Conservation (phyloP, 2,888 invertebrate genomes). For the Lasioglossum lativentre region DNA sequence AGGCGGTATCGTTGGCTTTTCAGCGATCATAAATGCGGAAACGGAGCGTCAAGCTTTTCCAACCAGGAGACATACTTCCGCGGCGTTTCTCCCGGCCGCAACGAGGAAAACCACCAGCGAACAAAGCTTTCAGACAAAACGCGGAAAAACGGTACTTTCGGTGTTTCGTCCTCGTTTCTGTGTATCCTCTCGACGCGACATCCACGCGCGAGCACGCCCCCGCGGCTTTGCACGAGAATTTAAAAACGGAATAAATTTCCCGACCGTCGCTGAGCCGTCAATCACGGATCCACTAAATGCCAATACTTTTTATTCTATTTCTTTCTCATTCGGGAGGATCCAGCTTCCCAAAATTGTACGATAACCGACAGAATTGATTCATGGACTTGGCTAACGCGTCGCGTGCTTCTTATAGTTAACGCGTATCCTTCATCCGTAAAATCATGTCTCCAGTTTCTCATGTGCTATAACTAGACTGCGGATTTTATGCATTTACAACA, state of each 20-base stretch:
- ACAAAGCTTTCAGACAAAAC: constrained; percentile 59
- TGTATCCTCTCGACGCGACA: constrained; percentile 8
- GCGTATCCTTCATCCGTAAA: too few species aligned
- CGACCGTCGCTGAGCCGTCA: neutral
- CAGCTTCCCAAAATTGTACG: neutral
- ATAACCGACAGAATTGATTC: neutral
- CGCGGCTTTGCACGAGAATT: constrained; percentile 20
- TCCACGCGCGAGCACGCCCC: neutral
- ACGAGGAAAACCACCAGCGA: constrained; percentile 40
- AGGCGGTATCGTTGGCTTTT: constrained; percentile 34
- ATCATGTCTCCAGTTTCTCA: too few species aligned
- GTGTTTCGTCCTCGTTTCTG: constrained; percentile 42
- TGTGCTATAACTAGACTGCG: too few species aligned
- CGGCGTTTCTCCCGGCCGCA: neutral
- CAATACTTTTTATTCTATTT: constrained; percentile 3
- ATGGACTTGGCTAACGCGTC: neutral
- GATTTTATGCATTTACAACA: too few species aligned
- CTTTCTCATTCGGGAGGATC: neutral
- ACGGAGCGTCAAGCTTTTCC: constrained; percentile 35
- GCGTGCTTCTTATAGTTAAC: neutral
- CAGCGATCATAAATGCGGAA: constrained; percentile 41
- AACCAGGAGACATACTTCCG: constrained; percentile 28
- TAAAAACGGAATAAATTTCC: constrained; percentile 36
- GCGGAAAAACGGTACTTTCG: constrained; percentile 56
- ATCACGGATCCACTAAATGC: neutral